Conservation (phyloP, 2,113 vertebrate genomes). For the Spea bombifrons region DNA sequence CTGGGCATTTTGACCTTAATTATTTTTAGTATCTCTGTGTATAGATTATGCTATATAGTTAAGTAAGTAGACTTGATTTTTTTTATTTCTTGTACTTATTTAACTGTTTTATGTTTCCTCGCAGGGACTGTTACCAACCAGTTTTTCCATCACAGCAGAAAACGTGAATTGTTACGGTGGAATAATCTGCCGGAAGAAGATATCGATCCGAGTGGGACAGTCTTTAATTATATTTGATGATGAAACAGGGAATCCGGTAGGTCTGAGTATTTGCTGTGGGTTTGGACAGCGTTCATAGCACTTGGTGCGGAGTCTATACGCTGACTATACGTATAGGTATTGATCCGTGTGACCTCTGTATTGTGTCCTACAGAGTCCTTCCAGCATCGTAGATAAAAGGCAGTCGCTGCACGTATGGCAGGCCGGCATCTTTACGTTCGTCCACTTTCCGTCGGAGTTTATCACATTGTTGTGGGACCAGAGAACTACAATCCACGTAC, state of each 20-base stretch:
- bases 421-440: constrained; percentile 84
- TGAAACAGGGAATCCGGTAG: constrained; percentile 82
- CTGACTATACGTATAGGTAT: too few relatives aligned
- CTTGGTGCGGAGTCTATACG: too few relatives aligned
- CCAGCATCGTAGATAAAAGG: constrained; percentile 73
- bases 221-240: constrained; percentile 81
- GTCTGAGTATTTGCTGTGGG: background rate
- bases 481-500: constrained; percentile 88
- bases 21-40: background rate
- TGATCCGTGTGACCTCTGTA: background rate
- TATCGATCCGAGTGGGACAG: constrained; percentile 76
- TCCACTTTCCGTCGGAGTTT: constrained; percentile 80
- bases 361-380: constrained; percentile 68
- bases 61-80: background rate
- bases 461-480: constrained; percentile 90
- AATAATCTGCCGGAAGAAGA: constrained; percentile 83
- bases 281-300: too few relatives aligned
- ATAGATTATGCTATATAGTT: background rate
- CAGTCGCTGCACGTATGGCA: constrained; percentile 80
- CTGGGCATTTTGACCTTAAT: too few relatives aligned
- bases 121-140: constrained; percentile 74
- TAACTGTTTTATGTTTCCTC: background rate
- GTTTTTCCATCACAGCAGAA: constrained; percentile 76
- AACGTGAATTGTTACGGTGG: constrained; percentile 90
- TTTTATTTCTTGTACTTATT: background rate